Conservation (phyloP, 2,888 invertebrate species). For the Hermaeophaga mercurialis region DNA sequence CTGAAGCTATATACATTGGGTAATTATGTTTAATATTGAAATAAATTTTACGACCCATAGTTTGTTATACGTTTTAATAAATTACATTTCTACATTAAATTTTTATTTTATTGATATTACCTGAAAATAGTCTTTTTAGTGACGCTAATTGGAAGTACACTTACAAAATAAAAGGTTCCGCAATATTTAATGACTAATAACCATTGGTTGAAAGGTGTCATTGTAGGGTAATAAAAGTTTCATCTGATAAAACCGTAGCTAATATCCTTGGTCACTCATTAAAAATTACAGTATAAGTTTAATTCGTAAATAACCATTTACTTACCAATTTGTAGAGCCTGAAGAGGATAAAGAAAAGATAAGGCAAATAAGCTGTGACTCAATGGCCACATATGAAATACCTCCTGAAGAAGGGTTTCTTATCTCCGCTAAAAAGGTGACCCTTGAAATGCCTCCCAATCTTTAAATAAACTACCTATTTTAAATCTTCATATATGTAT, state of each 20-base stretch:
- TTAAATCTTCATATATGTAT: no score
- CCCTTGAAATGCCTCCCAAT: no score
- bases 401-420: no score
- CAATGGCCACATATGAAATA: no score
- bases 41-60: conserved; percentile 9
- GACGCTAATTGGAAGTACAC: conserved; percentile 9
- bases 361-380: no score
- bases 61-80: conserved; percentile 13
- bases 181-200: conserved; percentile 5
- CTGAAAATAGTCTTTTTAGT: conserved; percentile 11
- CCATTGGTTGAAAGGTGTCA: conserved; percentile 4
- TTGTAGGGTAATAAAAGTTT: conserved; percentile 5
- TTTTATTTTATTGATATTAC: conserved; percentile 21
- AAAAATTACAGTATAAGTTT: no score
- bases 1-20: conserved; percentile 1
- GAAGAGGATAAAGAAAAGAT: no score
- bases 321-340: no score
- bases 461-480: no score
- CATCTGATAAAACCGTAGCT: background rate
- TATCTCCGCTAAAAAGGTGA: no score
- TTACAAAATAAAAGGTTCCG: conserved; percentile 10
- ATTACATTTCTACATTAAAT: conserved; percentile 9
- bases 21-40: conserved; percentile 10
- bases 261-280: background rate
- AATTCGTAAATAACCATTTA: no score